Conservation (phyloP, 2,797 vertebrate species). For the Nannoperca obscura region DNA sequence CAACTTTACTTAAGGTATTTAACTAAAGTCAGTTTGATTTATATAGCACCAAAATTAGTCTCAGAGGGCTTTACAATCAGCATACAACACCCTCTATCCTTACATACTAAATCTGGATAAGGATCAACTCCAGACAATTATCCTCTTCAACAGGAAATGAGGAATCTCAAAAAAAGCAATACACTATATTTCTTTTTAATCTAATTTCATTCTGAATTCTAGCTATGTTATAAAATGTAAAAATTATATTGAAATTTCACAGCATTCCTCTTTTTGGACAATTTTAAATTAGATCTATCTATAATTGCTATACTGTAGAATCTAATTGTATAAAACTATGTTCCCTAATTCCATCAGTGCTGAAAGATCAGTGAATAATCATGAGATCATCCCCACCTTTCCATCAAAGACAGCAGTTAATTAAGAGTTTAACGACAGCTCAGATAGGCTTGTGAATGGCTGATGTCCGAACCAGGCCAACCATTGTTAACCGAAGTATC, state of each 20-base stretch:
- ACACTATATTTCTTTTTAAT: background rate
- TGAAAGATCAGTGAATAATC: conserved; percentile 8
- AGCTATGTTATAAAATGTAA: background rate
- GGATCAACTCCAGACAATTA: background rate
- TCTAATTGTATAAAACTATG: background rate
- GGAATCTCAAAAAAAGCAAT: background rate
- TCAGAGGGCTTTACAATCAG: background rate
- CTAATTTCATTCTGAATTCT: background rate
- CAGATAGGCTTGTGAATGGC: background rate
- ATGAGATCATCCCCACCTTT: background rate
- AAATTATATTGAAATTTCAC: background rate
- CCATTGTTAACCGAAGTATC: conserved; percentile 35
- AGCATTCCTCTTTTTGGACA: background rate
- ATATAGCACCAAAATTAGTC: background rate
- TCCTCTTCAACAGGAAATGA: background rate
- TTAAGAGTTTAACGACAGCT: conserved; percentile 30
- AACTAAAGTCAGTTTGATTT: no score
- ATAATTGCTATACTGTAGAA: background rate
- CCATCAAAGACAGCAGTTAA: conserved; percentile 35
- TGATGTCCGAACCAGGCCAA: background rate
- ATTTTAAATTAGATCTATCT: background rate
- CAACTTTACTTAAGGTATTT: no score
- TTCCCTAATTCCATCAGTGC: conserved; percentile 16
- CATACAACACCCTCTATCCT: no score
- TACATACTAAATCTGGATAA: background rate